Evolutionary conservation across 1,140 invertebrate species (phyloP).

Genomic region (Lanistes nyassanus): DNA sequence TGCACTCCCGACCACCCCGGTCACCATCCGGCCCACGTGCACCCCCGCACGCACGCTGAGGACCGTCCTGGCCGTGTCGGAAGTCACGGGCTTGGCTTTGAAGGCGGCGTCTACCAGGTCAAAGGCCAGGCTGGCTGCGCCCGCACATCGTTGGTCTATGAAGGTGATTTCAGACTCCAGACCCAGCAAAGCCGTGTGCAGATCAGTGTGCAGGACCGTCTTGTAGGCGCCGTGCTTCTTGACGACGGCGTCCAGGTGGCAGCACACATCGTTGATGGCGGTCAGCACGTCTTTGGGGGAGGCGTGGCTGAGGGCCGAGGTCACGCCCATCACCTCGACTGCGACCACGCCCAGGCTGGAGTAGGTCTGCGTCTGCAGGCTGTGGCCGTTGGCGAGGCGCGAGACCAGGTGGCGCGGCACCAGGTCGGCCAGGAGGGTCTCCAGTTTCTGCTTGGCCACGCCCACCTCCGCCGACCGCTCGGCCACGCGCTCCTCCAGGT

Average conservation of each 20-base stretch:
- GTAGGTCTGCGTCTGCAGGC: constrained; percentile 7
- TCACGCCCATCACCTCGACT: constrained; percentile 20
- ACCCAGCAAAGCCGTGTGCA: constrained; percentile 12
- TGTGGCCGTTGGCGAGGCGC: constrained; percentile 11
- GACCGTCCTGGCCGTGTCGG: neutral
- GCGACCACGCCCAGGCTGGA: constrained; percentile 15
- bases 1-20: constrained; percentile 21
- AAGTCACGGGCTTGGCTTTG: neutral
- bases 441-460: constrained; percentile 30
- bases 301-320: neutral
- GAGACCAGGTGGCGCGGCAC: constrained; percentile 21
- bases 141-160: constrained; percentile 11
- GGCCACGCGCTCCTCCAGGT: constrained; percentile 41
- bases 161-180: constrained; percentile 9
- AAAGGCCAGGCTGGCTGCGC: constrained; percentile 3
- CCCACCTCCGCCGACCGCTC: constrained; percentile 29
- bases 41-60: constrained; percentile 26
- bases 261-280: constrained; percentile 26
- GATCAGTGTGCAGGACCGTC: neutral
- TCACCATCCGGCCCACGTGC: constrained; percentile 30
- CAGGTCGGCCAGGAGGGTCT: constrained; percentile 17
- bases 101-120: constrained; percentile 1
- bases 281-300: constrained; percentile 22
- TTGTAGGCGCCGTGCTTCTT: constrained; percentile 21
- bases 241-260: constrained; percentile 24